A percentile compares a stretch with the other conserved stretches of the same genome.
Conservation (phyloP, 2,113 vertebrate genomes). For the Coturnix japonica region DNA sequence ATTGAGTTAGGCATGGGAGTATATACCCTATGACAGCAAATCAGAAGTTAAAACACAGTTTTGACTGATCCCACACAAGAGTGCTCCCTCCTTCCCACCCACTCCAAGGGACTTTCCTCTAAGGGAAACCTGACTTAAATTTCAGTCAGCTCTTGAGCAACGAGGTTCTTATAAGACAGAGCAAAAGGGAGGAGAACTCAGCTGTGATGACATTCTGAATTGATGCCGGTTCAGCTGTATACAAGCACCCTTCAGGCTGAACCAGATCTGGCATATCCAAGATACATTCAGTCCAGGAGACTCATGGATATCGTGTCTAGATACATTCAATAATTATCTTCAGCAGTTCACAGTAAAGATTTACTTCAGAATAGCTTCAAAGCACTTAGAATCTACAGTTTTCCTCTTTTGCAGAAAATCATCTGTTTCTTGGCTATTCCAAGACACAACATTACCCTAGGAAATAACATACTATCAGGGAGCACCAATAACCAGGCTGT, state of each 20-base stretch:
- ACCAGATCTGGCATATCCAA: neutral
- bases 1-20: neutral
- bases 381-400: neutral
- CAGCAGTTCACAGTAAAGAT: neutral
- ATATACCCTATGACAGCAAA: neutral
- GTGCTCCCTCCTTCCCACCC: neutral
- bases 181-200: accelerated
- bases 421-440: neutral
- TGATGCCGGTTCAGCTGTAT: neutral
- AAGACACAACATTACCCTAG: neutral
- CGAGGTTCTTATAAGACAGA: neutral
- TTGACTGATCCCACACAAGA: conserved; percentile 7
- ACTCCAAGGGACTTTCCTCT: neutral
- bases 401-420: conserved; percentile 3
- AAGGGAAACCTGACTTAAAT: neutral
- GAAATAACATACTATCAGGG: neutral
- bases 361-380: neutral
- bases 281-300: neutral
- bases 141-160: neutral
- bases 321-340: neutral
- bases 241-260: neutral
- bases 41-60: neutral
- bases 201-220: neutral
- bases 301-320: neutral
- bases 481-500: neutral